Base-by-base conservation (phyloP, 2,888 invertebrate genomes). In the Hetaerina titia region DNA sequence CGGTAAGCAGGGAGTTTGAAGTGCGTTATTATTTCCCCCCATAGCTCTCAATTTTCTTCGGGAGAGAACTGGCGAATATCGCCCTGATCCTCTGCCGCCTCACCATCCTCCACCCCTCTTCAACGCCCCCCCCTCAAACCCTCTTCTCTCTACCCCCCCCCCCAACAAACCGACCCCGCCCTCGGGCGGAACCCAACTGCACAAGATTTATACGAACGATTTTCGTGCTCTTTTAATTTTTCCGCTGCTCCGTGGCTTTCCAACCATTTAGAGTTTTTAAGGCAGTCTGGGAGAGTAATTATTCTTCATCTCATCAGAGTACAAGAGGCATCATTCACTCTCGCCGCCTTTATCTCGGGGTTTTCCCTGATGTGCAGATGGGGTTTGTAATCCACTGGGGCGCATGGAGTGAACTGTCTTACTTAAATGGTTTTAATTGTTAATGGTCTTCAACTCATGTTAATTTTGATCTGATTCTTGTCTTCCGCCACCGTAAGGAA, bases 1-100 rank as follows among this genome's bases (percentile, higher is more conserved):
- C 92, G 92, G 92, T 92, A 92, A 92, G 92, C 92, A 92, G 57
- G n/a, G 69, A 92, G 92, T 64, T 92, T 57, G 69, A 69, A 92
- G 56, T 64, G 92, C 69, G 69, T 92, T 69, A 92, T 92, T 92
- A 92, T 56, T 45, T 69, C 92, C 69, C 69, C 64, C 74, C 56
- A 22, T 45, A 57, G 64, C 69, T 92, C 92, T 92, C 92, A 92
- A 92, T 92, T 92, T 69, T 74, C n/a, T 15, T 17, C 45, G 45
- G 8, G 63, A 31, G 63, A 60, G 63, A 25, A 19, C 7, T 7
- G 22, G 19, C 19, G 69, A 69, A 22, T 69, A 31, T 31, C 63
- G 90, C n/a, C 69, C 69, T 8, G 64, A n/a, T 25, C 60, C 60
- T 90, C 60, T 25, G 5, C 64, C 90, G 11, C 90, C 64, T 90